Base-by-base conservation (phyloP, 2,113 vertebrate genomes). In the Lasiurus borealis region DNA sequence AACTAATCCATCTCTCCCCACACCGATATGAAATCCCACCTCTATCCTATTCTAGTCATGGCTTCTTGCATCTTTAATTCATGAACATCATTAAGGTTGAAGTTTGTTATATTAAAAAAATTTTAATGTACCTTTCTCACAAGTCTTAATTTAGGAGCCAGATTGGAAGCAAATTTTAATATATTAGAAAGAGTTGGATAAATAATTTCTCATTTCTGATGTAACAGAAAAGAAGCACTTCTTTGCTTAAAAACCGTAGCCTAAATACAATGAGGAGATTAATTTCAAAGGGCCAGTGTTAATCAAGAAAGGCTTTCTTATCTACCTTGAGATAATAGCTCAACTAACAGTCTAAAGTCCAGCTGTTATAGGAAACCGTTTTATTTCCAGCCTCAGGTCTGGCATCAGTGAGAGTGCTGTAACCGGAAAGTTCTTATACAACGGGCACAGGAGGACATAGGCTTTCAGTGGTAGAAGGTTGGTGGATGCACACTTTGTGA, bases 201-300 rank as follows among this genome's bases (percentile, higher is more conserved):
- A 88, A 90, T 62, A 96, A 85, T 50, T 76, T 62, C 46, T 82
- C 44, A n/a, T 62, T 91, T 91, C 75, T 40, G 14, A 83, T 69
- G 6, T 34, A 88, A 64, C 10, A 59, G 54, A 85, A 88, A 94
- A 81, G 31, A 34, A 85, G 36, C 19, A 36, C 19, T 85, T 83
- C 72, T 82, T 87, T 94, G 72, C 77, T 85, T 90, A 85, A 88
- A 94, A 73, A 80, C 29, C 50, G 90, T 14, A 40, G 52, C 62
- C 25, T 93, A 66, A 90, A 94, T n/a, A 69, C 36, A 54, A 44
- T 27, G 40, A 82, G 71, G 27, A 36, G 64, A 77, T 27, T 91
- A 62, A 88, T 91, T 89, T 59, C 54, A 54, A 92, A 93, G 68
- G 46, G 64, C 15, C 34, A n/a, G 44, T 68, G 34, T 27, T 44